Evolutionary conservation across 2,888 invertebrate genomes (phyloP).

Genomic region (Drosophila diplacantha): DNA sequence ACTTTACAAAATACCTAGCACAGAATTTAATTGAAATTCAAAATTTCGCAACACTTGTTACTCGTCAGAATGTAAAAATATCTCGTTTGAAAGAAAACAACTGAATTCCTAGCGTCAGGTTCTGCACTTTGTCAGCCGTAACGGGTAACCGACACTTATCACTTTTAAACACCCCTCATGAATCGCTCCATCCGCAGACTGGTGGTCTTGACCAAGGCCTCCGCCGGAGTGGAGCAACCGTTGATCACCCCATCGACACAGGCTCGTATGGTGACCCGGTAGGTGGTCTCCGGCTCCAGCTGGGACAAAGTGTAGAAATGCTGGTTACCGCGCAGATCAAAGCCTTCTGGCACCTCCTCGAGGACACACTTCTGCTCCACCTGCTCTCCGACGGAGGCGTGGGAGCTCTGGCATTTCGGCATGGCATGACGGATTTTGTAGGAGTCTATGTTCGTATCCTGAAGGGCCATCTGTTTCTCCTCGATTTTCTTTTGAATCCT

Average conservation of each 20-base stretch:
- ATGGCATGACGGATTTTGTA: conserved; percentile 50
- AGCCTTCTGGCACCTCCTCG: conserved; percentile 49
- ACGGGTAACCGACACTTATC: conserved; percentile 24
- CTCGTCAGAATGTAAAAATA: background rate
- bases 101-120: background rate
- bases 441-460: conserved; percentile 56
- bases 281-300: conserved; percentile 53
- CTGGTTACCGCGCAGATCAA: conserved; percentile 47
- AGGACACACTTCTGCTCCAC: conserved; percentile 59
- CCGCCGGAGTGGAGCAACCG: conserved; percentile 69
- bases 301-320: conserved; percentile 54
- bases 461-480: conserved; percentile 32
- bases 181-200: conserved; percentile 46
- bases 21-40: background rate
- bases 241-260: conserved; percentile 65
- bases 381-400: conserved; percentile 48
- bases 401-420: conserved; percentile 46
- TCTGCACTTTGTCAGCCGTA: background rate
- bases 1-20: background rate
- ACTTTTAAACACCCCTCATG: conserved; percentile 36
- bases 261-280: conserved; percentile 70
- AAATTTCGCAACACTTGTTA: background rate
- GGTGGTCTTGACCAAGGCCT: conserved; percentile 56
- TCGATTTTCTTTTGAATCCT: conserved; percentile 34
- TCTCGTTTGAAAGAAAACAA: background rate